A percentile compares a stretch with the other conserved stretches of the same genome.
Evolutionary conservation across 2,888 invertebrate genomes (phyloP).

Genomic region (Balanococcus diminutus): DNA sequence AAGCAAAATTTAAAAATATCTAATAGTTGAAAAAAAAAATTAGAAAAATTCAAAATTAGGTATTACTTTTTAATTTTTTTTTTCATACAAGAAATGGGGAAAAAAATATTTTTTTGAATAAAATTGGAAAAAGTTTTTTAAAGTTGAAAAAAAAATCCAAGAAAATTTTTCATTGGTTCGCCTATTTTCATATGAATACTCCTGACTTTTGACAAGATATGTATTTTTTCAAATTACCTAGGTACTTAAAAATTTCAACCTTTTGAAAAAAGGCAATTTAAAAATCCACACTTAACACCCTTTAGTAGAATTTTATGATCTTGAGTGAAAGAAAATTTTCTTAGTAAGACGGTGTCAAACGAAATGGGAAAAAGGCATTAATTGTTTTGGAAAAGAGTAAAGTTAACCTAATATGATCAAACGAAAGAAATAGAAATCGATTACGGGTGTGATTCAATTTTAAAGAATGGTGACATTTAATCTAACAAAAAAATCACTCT

Average conservation of each 20-base stretch:
- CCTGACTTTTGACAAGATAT: background rate
- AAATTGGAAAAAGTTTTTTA: too few species aligned
- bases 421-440: conserved; percentile 22
- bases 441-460: conserved; percentile 25
- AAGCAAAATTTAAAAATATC: too few species aligned
- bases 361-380: background rate
- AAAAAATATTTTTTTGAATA: background rate
- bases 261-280: conserved; percentile 15
- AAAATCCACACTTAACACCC: background rate
- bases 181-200: too few species aligned
- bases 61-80: too few species aligned
- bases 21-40: too few species aligned
- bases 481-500: conserved; percentile 33
- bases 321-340: conserved; percentile 31
- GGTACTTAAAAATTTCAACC: too few species aligned
- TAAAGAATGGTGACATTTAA: conserved; percentile 9
- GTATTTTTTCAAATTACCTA: background rate
- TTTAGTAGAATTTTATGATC: conserved; percentile 11
- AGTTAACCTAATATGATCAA: conserved; percentile 38
- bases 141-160: too few species aligned
- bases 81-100: too few species aligned
- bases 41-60: too few species aligned
- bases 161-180: too few species aligned
- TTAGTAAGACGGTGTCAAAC: background rate
- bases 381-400: conserved; percentile 25